Evolutionary conservation across 2,113 vertebrate genomes (phyloP), one percentile per base, ranked within the genome.

Genomic region (Pseudonaja textilis): DNA sequence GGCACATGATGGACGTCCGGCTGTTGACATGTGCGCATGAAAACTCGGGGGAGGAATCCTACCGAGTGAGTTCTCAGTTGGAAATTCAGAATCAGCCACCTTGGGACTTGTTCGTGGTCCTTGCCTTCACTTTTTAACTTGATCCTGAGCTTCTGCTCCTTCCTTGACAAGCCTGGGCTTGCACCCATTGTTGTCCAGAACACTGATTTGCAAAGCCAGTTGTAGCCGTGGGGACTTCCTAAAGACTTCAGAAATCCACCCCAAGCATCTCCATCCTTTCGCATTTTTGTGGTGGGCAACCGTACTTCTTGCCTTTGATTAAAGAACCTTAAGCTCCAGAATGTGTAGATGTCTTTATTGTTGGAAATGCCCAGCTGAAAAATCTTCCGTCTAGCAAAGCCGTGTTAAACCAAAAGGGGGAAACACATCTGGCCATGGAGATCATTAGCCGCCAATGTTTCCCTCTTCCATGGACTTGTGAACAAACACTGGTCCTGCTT

Each of bases 141-240:
- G 94, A 92, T 94, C 26, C 94, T 95, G 94, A 93, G 93, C 93
- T 94, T 14, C 57, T 93, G 86, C 85, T 91, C 94, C 96, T 95
- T 95, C 94, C 96, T 93, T 94, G 81, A 87, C 34, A 97, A 89
- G 92, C 94, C 92, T 50, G 61, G 87, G 59, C 85, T 94, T 96
- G 6, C 29, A n/a, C 50, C 57, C 95, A 25, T 95, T 90, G 95
- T 95, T 93, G 74, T 94, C n/a, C 85, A 95, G 97, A 95, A 97
- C 96, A 96, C 93, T 95, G 94, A 94, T 87, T 94, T 95, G 91
- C 95, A 94, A 95, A 95, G 93, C 93, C 91, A 81, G 57, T 55
- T 96, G 97, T 97, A 97, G 96, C 94, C 95, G 93, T 96, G 97
- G 97, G 95, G 96, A 98, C 97, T 97, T 93, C 94, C 74, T 91